Percentiles rank a stretch among this genome's conserved stretches.
Evolutionary conservation across 2,797 vertebrate genomes (phyloP).

Genomic region (Synanceia verrucosa): DNA sequence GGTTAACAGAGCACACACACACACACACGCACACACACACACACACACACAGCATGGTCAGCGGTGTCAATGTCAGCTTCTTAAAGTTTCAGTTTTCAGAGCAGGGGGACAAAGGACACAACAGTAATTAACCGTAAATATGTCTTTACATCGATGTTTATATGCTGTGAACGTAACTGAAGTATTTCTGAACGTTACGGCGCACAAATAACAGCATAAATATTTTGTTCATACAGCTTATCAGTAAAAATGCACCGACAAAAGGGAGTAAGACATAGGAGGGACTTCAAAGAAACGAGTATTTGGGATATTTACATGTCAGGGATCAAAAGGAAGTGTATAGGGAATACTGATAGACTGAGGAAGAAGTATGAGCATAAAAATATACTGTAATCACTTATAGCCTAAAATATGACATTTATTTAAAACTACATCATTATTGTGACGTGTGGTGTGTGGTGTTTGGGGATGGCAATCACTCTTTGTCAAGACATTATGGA

Average conservation of each 20-base stretch:
- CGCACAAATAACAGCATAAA: neutral
- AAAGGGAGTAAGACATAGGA: neutral
- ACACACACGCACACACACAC: slow-evolving; percentile 9
- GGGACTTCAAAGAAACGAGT: neutral
- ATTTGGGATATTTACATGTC: too few species aligned
- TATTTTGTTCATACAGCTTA: neutral
- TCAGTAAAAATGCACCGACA: neutral
- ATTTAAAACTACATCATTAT: neutral
- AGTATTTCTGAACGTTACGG: too few species aligned
- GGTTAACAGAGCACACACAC: slow-evolving; percentile 20
- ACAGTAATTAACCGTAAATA: slow-evolving; percentile 8
- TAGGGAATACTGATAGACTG: neutral
- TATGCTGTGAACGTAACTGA: too few species aligned
- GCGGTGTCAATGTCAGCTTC: slow-evolving; percentile 28
- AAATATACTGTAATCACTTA: neutral
- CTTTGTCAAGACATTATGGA: neutral
- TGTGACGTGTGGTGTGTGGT: neutral
- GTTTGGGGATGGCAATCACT: neutral
- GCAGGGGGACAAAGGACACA: neutral
- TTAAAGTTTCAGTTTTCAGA: slow-evolving; percentile 56
- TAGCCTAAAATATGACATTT: neutral
- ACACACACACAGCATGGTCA: slow-evolving; percentile 3
- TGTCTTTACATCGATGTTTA: neutral
- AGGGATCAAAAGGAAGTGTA: neutral
- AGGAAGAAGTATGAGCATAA: neutral